Percentiles rank a stretch among this genome's conserved stretches.
Conservation (phyloP, 2,888 invertebrate species). For the Aleiodes leptofemur region DNA sequence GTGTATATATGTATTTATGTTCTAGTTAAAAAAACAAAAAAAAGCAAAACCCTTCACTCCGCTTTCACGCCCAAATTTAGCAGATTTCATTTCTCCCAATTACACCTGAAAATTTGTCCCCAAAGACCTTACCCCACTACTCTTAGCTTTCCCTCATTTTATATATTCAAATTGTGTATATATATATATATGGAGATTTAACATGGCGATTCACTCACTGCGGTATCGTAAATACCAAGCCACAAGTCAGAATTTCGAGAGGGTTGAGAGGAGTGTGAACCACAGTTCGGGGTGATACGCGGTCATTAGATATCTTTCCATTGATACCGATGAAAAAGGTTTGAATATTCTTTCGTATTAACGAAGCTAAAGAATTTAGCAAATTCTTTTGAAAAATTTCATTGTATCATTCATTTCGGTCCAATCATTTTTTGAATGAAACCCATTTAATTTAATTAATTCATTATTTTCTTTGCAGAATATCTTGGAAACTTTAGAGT, state of each 20-base stretch:
- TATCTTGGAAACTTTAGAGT: no score
- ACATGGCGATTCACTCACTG: conserved; percentile 53
- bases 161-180: conserved; percentile 9
- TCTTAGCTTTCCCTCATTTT: conserved; percentile 37
- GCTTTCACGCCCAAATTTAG: conserved; percentile 41
- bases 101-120: conserved; percentile 70
- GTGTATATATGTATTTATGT: conserved; percentile 56
- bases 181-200: conserved; percentile 40
- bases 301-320: conserved; percentile 51
- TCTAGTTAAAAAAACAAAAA: not conserved
- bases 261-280: conserved; percentile 51
- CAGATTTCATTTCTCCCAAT: conserved; percentile 71
- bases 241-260: conserved; percentile 56
- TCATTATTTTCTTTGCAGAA: no score
- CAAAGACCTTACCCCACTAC: conserved; percentile 49
- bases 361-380: no score
- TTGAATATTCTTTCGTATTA: not conserved
- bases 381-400: no score
- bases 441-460: no score
- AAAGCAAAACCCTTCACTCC: conserved; percentile 22
- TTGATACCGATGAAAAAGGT: conserved; percentile 38
- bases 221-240: conserved; percentile 62
- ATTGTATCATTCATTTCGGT: no score
- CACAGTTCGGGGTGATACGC: conserved; percentile 53
- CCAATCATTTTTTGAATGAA: no score